phyloP scores from a whole-genome alignment of 2,797 vertebrate species.

The Sebastes kiyomatsui region DNA sequence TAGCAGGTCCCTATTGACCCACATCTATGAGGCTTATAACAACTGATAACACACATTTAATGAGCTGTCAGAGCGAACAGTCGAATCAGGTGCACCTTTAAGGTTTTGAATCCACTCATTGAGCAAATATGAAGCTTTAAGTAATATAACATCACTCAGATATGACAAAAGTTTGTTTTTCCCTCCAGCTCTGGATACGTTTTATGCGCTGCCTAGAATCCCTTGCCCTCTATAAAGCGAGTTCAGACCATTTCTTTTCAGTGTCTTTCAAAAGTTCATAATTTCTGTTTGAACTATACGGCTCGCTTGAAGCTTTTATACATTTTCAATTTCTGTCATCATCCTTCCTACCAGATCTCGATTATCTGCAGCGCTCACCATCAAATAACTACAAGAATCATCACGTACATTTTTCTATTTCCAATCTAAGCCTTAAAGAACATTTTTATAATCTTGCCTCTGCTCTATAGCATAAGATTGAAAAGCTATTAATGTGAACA shows the following conservation, averaged over 20 bases:
- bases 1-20: too few species aligned
- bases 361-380: constrained; percentile 47
- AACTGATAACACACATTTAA: too few species aligned
- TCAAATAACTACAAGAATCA: constrained; percentile 54
- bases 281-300: constrained; percentile 32
- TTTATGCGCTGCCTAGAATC: neutral
- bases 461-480: constrained; percentile 66
- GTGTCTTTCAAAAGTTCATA: constrained; percentile 38
- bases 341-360: constrained; percentile 35
- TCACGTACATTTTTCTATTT: constrained; percentile 52
- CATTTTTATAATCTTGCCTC: constrained; percentile 39
- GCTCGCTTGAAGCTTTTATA: constrained; percentile 45
- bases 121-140: neutral
- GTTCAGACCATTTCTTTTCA: constrained; percentile 7
- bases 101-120: neutral
- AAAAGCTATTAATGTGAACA: constrained; percentile 79
- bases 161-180: neutral
- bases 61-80: too few species aligned
- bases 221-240: constrained; percentile 19
- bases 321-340: constrained; percentile 60
- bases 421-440: constrained; percentile 29
- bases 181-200: neutral
- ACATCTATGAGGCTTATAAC: too few species aligned
- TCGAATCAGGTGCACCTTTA: neutral
- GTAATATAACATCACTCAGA: neutral